phyloP scores from a whole-genome alignment of 2,113 vertebrate species.

The Gavialis gangeticus region DNA sequence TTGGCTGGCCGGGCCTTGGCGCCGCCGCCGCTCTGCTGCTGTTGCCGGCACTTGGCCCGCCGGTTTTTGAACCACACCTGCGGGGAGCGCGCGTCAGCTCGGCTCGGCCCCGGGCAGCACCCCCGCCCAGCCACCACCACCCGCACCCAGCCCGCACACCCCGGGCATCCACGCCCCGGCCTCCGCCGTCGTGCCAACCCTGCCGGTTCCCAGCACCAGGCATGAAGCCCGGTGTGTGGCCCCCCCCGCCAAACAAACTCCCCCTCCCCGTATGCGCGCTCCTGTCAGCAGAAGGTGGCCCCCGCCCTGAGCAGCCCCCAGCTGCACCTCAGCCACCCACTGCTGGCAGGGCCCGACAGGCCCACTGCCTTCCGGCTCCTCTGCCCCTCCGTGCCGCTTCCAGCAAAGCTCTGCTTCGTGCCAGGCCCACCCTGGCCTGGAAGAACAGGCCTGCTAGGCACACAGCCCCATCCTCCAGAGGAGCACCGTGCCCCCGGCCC shows the following conservation, averaged over 20 bases:
- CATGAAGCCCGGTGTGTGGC: no score
- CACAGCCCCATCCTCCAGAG: not conserved
- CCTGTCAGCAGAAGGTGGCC: not conserved
- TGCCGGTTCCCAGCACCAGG: no score
- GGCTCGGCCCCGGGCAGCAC: not conserved
- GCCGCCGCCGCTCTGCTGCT: constrained; percentile 89
- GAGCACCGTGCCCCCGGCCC: not conserved
- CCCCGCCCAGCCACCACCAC: not conserved
- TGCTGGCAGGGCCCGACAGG: no score
- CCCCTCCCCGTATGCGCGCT: not conserved
- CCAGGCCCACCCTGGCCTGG: no score
- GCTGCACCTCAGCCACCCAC: not conserved
- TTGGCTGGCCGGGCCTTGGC: constrained; percentile 93
- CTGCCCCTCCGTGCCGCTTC: no score
- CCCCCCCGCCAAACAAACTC: not conserved
- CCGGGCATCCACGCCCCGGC: no score
- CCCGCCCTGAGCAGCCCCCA: not conserved
- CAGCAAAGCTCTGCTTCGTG: no score
- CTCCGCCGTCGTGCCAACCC: no score
- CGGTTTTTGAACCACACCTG: constrained; percentile 99
- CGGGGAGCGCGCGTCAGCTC: no score
- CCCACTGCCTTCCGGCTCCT: no score
- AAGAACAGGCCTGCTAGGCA: no score
- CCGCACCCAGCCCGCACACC: not conserved
- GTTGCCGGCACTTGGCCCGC: constrained; percentile 96